These are phyloP conservation scores for Trilocha varians DNA, from an alignment of 2,888 invertebrate species.

Conservation along the genomic window DNA sequence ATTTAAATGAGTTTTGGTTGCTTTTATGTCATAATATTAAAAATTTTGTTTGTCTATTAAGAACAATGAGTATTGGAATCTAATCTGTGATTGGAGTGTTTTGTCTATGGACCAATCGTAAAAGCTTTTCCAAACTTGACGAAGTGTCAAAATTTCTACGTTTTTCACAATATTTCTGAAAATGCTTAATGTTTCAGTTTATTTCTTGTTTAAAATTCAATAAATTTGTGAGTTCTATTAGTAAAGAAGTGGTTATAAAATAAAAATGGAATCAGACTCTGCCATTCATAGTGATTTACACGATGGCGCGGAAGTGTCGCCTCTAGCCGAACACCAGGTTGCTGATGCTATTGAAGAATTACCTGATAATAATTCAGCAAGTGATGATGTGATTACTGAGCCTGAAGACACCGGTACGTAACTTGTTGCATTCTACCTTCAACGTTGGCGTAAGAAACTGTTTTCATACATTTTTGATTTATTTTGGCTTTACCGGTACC, in stretches of 20 bases:
- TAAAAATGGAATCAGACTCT: conserved; percentile 58
- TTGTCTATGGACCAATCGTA: neutral
- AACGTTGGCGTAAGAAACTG: neutral
- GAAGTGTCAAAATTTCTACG: neutral
- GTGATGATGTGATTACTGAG: conserved; percentile 40
- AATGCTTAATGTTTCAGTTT: conserved; percentile 28
- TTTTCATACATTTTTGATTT: neutral
- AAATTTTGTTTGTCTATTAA: no score
- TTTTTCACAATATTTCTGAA: conserved; percentile 27
- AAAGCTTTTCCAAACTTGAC: neutral
- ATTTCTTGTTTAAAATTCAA: conserved; percentile 32
- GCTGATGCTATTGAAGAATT: conserved; percentile 43
- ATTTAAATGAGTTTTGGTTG: no score
- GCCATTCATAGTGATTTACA: conserved; percentile 47
- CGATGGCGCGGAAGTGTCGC: conserved; percentile 68
- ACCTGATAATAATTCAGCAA: conserved; percentile 48
- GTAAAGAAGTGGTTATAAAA: conserved; percentile 13
- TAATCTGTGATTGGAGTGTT: no score
- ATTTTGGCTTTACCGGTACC: neutral
- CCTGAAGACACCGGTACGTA: conserved; percentile 43
- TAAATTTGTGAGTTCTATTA: conserved; percentile 31
- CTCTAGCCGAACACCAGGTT: conserved; percentile 49
- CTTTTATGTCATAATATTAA: no score
- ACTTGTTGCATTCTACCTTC: neutral
- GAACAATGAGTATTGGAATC: no score